Evolutionary conservation across 2,797 vertebrate species (phyloP), one percentile per base, ranked within the genome.

Genomic region (Poecilia wingei): DNA sequence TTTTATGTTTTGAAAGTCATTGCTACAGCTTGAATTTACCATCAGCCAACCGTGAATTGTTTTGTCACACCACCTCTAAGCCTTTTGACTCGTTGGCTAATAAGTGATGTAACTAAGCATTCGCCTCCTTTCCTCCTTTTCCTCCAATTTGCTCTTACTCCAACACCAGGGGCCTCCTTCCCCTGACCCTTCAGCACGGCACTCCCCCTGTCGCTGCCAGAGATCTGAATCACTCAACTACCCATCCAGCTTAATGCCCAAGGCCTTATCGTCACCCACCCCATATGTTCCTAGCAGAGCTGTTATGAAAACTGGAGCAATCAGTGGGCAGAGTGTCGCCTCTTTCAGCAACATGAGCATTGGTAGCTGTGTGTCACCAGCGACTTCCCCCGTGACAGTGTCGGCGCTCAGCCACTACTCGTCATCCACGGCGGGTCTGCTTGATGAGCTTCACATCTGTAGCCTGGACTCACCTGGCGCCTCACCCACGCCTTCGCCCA

Each of bases 401-500:
- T 97, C 96, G 13, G 96, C 96, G 84, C 94, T 96, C 92, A 97
- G 97, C 80, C 95, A 96, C 92, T 96, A 94, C 95, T 97, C 96
- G 28, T 96, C 97, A 49, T 97, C 97, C 89, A 96, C 96, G 18
- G 94, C 93, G 83, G 96, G 96, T 90, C 90, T 96, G 89, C 94
- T 97, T 92, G 96, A 97, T 84, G 96, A 97, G 93, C 95, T 97
- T 91, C 97, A 97, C 93, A 96, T 95, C 88, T 96, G 95, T 88
- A 89, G 94, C 92, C 94, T 95, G 93, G 96, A 97, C 92, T 96
- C 96, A 81, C 96, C 96, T 74, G 76, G 82, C 81, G 79, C 87
- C 92, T 97, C 97, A 79, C 96, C 96, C 92, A 97, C 97, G 69
- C 97, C 96, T 61, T 97, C 96, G 93, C 97, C 97, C 89, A 96